These are phyloP conservation scores for Alouatta palliata DNA, from an alignment of 2,113 vertebrate genomes.

Conservation along the genomic window DNA sequence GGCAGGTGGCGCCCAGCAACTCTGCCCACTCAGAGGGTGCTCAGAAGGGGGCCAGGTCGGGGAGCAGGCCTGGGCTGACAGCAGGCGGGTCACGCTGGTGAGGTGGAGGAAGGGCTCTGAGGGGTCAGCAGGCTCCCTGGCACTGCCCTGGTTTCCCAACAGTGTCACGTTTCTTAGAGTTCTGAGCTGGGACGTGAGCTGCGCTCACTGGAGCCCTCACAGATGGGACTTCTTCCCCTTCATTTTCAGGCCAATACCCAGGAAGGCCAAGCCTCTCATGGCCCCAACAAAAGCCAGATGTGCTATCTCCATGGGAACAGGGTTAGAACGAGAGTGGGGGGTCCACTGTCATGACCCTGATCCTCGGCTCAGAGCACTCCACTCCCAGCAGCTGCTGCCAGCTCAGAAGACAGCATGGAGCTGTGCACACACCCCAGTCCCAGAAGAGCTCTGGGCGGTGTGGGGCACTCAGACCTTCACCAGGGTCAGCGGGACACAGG, in stretches of 20 bases:
- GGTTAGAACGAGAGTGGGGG: background rate
- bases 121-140: fast-evolving
- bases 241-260: background rate
- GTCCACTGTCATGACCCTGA: background rate
- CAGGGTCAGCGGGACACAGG: background rate
- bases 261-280: background rate
- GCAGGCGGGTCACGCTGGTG: fast-evolving
- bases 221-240: no score
- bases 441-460: background rate
- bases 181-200: background rate
- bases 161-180: background rate
- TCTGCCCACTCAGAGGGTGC: background rate
- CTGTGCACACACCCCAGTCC: background rate
- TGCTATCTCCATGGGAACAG: background rate
- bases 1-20: background rate
- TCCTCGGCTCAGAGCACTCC: background rate
- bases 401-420: background rate
- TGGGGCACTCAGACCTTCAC: background rate
- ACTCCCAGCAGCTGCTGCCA: background rate
- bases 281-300: background rate
- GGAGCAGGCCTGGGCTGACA: background rate
- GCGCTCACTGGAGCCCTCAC: background rate
- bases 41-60: fast-evolving
- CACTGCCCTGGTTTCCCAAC: background rate
- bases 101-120: background rate